Conservation (phyloP, 2,113 vertebrate genomes). For the Tragelaphus scriptus region DNA sequence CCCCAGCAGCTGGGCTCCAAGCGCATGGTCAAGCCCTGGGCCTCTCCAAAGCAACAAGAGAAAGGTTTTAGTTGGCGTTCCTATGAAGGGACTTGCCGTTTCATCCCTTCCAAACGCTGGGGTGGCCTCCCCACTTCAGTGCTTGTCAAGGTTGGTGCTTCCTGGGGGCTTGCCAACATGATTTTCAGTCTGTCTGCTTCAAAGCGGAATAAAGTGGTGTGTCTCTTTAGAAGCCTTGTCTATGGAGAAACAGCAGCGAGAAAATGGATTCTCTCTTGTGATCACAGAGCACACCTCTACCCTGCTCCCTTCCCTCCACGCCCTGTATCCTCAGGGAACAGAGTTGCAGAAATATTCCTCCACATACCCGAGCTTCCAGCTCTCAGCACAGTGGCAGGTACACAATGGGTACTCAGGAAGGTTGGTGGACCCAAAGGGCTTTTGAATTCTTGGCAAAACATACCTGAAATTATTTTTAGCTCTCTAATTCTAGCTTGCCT, state of each 20-base stretch:
- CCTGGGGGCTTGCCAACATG: background rate
- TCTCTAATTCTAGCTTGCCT: background rate
- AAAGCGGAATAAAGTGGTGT: background rate
- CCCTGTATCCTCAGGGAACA: background rate
- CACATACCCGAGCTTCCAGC: fast-evolving
- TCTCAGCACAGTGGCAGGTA: background rate
- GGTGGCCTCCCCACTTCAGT: background rate
- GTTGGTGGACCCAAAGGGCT: background rate
- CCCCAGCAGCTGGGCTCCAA: background rate
- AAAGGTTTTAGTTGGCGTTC: background rate
- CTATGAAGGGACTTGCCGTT: background rate
- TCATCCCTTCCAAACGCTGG: background rate
- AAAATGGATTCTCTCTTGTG: background rate
- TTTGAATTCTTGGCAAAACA: background rate
- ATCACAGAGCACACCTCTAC: background rate
- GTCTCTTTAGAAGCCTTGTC: background rate
- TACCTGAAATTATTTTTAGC: conserved; percentile 24
- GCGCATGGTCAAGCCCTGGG: background rate
- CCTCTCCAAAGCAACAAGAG: background rate
- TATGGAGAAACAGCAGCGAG: background rate
- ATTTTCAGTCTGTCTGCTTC: background rate
- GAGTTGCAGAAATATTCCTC: background rate
- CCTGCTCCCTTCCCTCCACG: background rate
- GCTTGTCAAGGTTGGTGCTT: background rate
- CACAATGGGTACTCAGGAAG: background rate